Conservation (phyloP, 1,140 invertebrate genomes). For the Pogonomyrmex californicus region DNA sequence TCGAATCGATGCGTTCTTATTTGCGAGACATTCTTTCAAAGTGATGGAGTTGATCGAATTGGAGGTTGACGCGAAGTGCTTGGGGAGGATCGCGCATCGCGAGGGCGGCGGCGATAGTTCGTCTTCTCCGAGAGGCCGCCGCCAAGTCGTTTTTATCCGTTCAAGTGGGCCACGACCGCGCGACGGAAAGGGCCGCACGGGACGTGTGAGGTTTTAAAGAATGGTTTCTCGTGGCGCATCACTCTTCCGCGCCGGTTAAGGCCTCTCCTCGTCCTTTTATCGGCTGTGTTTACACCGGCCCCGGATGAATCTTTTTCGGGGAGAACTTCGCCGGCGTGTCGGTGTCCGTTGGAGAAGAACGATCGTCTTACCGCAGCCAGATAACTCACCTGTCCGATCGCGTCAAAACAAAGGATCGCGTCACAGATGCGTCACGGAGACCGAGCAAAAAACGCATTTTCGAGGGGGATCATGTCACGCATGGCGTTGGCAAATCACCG, state of each 20-base stretch:
- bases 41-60: conserved; percentile 31
- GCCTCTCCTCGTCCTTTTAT: conserved; percentile 78
- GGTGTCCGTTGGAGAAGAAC: conserved; percentile 78
- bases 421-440: conserved; percentile 41
- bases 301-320: conserved; percentile 80
- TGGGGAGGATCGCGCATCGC: conserved; percentile 35
- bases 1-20: background rate
- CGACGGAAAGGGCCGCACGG: conserved; percentile 72
- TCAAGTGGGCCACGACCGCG: conserved; percentile 74
- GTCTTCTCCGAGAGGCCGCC: conserved; percentile 67
- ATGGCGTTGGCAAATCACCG: conserved; percentile 61
- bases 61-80: background rate
- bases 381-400: conserved; percentile 79
- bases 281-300: conserved; percentile 81
- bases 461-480: conserved; percentile 27
- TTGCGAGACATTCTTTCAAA: background rate
- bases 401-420: conserved; percentile 80
- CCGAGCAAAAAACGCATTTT: conserved; percentile 59
- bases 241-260: conserved; percentile 82
- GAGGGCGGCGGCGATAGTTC: conserved; percentile 63
- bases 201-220: conserved; percentile 80
- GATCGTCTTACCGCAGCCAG: conserved; percentile 75
- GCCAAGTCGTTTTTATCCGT: conserved; percentile 72
- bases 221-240: conserved; percentile 83
- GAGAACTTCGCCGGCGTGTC: conserved; percentile 76